Percentiles rank a stretch among this genome's conserved stretches.
These are phyloP conservation scores for honey bee (Apis mellifera) DNA, from an alignment of 1,140 invertebrate genomes.

Conservation along the genomic window DNA sequence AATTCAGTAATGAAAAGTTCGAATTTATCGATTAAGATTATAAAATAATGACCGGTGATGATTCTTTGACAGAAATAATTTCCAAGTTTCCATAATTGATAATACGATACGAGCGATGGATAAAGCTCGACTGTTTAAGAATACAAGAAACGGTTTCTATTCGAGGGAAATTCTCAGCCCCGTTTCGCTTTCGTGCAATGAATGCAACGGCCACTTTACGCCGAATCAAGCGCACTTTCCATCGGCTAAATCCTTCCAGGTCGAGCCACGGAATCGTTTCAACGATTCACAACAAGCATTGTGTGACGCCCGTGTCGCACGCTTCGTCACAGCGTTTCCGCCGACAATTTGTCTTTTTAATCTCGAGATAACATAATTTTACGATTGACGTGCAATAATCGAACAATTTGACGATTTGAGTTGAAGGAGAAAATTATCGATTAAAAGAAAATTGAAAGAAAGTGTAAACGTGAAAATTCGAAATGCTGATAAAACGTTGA, in stretches of 20 bases:
- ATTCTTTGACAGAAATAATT: too few relatives aligned
- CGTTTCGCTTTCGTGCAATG: slow-evolving; percentile 31
- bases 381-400: too few relatives aligned
- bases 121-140: not conserved
- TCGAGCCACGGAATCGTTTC: slow-evolving; percentile 13
- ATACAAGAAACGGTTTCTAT: not conserved
- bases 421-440: too few relatives aligned
- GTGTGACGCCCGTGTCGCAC: not conserved
- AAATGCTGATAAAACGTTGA: too few relatives aligned
- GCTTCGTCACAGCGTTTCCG: not conserved
- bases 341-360: not conserved
- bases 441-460: too few relatives aligned
- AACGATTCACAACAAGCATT: slow-evolving; percentile 6
- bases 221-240: slow-evolving; percentile 33
- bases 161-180: not conserved
- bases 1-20: too few relatives aligned
- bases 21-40: too few relatives aligned
- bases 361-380: not conserved
- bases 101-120: too few relatives aligned
- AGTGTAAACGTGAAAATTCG: too few relatives aligned
- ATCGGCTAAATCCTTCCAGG: slow-evolving; percentile 39
- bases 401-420: too few relatives aligned
- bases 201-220: slow-evolving; percentile 17
- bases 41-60: too few relatives aligned
- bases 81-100: not conserved